These are phyloP conservation scores for Ephydatia muelleri DNA, from an alignment of 37 sponge, comb jelly and placozoan species.

Conservation along the genomic window DNA sequence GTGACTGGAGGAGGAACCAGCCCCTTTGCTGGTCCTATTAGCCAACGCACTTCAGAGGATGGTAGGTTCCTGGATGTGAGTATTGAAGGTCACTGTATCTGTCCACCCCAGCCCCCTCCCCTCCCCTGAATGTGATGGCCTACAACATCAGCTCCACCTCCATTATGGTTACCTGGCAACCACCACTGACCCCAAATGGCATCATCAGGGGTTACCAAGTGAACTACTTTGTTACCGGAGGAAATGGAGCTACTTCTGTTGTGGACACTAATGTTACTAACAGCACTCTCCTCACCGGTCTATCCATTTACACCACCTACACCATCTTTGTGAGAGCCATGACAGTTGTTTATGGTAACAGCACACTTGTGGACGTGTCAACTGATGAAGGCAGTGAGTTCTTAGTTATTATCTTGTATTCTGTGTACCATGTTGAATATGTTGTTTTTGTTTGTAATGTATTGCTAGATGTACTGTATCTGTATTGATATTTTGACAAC, in stretches of 20 bases:
- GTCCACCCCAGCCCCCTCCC: constrained; percentile 37
- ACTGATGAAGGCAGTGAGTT: constrained; percentile 9
- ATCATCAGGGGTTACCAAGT: constrained; percentile 45
- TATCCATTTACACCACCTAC: constrained; percentile 16
- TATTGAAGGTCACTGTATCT: neutral
- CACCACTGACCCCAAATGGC: constrained; percentile 47
- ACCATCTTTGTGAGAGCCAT: constrained; percentile 22
- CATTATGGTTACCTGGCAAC: constrained; percentile 51
- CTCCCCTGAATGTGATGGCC: constrained; percentile 35
- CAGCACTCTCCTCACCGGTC: neutral
- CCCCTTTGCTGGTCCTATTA: neutral
- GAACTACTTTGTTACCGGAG: neutral
- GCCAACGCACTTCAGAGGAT: constrained; percentile 9
- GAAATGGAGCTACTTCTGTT: neutral
- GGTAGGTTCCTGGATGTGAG: neutral
- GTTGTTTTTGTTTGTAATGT: no score
- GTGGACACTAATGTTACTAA: neutral
- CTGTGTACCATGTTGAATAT: no score
- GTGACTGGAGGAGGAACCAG: constrained; percentile 2
- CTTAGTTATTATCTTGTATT: neutral
- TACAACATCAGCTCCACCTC: constrained; percentile 38
- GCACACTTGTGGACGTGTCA: neutral
- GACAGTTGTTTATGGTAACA: constrained; percentile 7
- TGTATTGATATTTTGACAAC: no score
- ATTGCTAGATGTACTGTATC: no score